phyloP scores from a whole-genome alignment of 2,888 invertebrate species.

The Geotrupes spiniger region DNA sequence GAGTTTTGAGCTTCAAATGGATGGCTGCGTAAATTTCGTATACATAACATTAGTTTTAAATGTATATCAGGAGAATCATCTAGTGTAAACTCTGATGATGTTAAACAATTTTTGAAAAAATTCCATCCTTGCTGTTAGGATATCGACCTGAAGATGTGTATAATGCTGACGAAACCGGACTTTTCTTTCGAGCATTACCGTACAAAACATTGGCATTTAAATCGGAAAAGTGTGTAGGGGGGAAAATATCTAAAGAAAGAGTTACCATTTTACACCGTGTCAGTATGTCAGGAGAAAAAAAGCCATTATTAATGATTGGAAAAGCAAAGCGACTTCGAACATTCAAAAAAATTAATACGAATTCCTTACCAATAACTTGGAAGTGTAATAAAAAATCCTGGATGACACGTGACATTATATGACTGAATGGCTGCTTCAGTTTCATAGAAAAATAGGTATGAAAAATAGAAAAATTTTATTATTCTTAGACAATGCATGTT shows the following conservation, averaged over 20 bases:
- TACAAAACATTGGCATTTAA: conserved; percentile 13
- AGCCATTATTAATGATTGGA: conserved; percentile 15
- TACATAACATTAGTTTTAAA: no score
- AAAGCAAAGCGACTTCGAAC: conserved; percentile 1
- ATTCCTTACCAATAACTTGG: no score
- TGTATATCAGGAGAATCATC: no score
- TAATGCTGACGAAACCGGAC: conserved; percentile 18
- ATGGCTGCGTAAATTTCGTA: background rate
- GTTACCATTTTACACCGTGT: conserved; percentile 22
- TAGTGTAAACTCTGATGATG: no score
- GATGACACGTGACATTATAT: conserved; percentile 16
- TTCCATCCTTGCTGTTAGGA: no score
- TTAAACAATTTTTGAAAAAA: no score
- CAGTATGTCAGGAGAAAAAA: conserved; percentile 22
- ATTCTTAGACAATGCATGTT: conserved; percentile 3
- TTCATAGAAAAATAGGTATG: conserved; percentile 14
- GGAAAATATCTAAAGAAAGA: conserved; percentile 15
- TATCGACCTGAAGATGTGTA: no score
- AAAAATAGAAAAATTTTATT: conserved; percentile 6
- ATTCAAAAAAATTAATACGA: no score
- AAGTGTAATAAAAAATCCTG: conserved; percentile 13
- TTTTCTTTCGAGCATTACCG: conserved; percentile 13
- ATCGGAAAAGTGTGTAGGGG: conserved; percentile 9
- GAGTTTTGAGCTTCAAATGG: background rate
- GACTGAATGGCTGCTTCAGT: conserved; percentile 9